Base-by-base conservation (phyloP, 2,113 vertebrate species). In the Triplophysa tibetana region DNA sequence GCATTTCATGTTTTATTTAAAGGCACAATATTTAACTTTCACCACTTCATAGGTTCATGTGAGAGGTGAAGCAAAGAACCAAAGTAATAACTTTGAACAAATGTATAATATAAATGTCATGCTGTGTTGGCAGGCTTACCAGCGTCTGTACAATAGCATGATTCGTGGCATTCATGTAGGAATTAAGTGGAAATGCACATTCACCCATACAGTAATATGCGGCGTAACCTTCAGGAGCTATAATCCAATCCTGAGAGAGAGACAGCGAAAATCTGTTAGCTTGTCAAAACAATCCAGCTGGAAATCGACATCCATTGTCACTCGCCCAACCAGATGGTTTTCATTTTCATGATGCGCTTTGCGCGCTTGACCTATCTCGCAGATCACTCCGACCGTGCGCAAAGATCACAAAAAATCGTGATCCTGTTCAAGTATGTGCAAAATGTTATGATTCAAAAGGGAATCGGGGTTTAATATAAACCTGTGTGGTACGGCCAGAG, bases 141-240 rank as follows among this genome's bases (percentile, higher is more conserved):
- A 99, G 95, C 56, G 97, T 99, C 91, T 99, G 97, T 70, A 99
- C 97, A 79, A 99, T 99, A 89, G 97, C 97, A 0, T 99, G 97
- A 74, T 99, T 99, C 88, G 97, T 99, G 82, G 97, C 97, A 0
- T 99, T 99, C 97, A 99, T 99, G 90, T 98, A 99, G 48, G 97
- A 98, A 77, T 99, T 99, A 81, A 98, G 83, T 0, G 97, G 97
- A 89, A 99, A 99, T 90, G 97, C 96, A 12, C 97, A 98, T 88
- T 99, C 97, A 75, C 97, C 97, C 89, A 98, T 97, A 58, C 97
- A 99, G 89, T 99, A 99, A 90, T 98, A 98, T 0, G 97, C 97
- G 0, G 97, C 97, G 0, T 99, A 99, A 83, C 97, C 97, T 81
- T 98, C 97, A 0, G 97, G 97, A 76, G 97, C 97, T 0, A 98